A percentile compares a stretch with the other conserved stretches of the same genome.
These are phyloP conservation scores for Fringilla coelebs DNA, from an alignment of 2,797 vertebrate species.

Conservation along the genomic window DNA sequence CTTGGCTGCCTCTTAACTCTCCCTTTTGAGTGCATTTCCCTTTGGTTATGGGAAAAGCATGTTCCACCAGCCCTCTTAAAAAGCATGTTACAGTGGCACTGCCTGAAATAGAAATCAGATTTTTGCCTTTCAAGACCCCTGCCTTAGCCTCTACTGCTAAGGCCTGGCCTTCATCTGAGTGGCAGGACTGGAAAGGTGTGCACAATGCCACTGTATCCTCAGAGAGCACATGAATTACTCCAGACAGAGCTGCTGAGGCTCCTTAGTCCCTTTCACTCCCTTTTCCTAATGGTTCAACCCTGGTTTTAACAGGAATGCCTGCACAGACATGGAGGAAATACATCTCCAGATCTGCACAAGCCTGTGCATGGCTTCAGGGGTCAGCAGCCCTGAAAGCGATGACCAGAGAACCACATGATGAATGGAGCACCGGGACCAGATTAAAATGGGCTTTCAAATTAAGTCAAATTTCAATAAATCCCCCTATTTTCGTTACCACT, in stretches of 20 bases:
- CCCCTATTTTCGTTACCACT: neutral
- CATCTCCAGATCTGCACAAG: neutral
- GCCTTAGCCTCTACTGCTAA: neutral
- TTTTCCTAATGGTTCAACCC: neutral
- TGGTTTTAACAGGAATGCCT: neutral
- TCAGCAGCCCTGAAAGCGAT: neutral
- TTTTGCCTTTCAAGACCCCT: neutral
- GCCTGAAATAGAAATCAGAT: conserved; percentile 5
- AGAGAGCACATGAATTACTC: neutral
- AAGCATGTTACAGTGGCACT: neutral
- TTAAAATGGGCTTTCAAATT: neutral
- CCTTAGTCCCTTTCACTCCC: neutral
- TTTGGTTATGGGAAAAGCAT: conserved; percentile 31
- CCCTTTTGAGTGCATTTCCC: conserved; percentile 29
- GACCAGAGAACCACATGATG: neutral
- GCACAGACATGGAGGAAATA: neutral
- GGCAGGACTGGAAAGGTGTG: neutral
- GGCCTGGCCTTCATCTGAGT: neutral
- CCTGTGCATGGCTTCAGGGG: neutral
- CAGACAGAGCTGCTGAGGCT: neutral
- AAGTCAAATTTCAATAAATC: neutral
- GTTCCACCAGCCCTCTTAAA: neutral
- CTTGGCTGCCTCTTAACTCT: conserved; percentile 43
- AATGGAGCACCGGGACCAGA: neutral
- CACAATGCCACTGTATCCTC: neutral